A percentile compares a stretch with the other conserved stretches of the same genome.
These are phyloP conservation scores for Trichoplusia ni DNA, from an alignment of 1,140 invertebrate species.

Conservation along the genomic window DNA sequence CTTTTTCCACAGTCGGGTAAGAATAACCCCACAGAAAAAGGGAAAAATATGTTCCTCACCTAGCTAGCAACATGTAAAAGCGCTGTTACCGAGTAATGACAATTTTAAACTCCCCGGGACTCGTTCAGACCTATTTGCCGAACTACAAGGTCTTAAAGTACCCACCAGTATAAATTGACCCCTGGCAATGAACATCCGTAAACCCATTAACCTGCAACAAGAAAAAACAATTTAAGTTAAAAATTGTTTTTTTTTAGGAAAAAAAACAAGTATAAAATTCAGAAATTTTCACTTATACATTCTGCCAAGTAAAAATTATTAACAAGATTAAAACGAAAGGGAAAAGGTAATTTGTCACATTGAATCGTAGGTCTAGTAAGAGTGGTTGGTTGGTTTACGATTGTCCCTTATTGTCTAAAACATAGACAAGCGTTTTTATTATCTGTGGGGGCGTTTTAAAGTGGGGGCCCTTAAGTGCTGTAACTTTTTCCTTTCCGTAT, in stretches of 20 bases:
- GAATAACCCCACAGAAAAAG: slow-evolving; percentile 39
- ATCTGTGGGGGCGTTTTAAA: slow-evolving; percentile 74
- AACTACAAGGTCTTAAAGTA: slow-evolving; percentile 59
- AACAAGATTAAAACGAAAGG: no score
- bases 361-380: slow-evolving; percentile 27
- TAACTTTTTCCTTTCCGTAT: slow-evolving; percentile 40
- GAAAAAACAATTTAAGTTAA: no score
- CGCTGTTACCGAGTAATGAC: slow-evolving; percentile 68
- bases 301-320: no score
- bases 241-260: no score
- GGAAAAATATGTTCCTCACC: slow-evolving; percentile 54
- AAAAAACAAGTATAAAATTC: no score
- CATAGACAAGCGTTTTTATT: slow-evolving; percentile 76
- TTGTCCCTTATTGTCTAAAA: slow-evolving; percentile 71
- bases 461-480: slow-evolving; percentile 67
- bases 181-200: slow-evolving; percentile 25
- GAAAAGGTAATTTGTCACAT: not conserved
- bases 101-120: slow-evolving; percentile 57
- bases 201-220: no score
- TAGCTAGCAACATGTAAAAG: slow-evolving; percentile 61
- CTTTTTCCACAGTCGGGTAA: no score
- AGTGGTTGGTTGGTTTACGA: slow-evolving; percentile 53
- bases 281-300: no score
- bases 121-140: slow-evolving; percentile 66
- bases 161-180: slow-evolving; percentile 24